These are phyloP conservation scores for Sesia bembeciformis DNA, from an alignment of 2,888 invertebrate species.

Conservation along the genomic window DNA sequence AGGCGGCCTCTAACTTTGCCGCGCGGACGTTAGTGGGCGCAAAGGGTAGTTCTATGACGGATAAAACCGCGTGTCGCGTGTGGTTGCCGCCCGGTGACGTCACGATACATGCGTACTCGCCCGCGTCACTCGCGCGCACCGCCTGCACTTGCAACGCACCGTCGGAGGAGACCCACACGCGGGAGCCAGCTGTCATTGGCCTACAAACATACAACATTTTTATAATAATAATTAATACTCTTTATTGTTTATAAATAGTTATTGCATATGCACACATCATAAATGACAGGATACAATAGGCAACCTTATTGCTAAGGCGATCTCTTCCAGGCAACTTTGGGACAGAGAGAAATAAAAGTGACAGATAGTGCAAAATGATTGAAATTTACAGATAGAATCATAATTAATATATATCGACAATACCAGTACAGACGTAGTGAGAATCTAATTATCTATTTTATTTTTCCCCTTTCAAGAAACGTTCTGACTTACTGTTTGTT, in stretches of 20 bases:
- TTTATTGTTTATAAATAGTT: too few relatives aligned
- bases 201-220: conserved; percentile 21
- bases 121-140: conserved; percentile 93
- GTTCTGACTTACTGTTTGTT: conserved; percentile 81
- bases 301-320: too few relatives aligned
- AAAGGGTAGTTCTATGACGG: conserved; percentile 94
- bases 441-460: too few relatives aligned
- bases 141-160: conserved; percentile 92
- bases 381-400: too few relatives aligned
- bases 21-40: conserved; percentile 93
- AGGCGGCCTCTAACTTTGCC: conserved; percentile 76
- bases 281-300: too few relatives aligned
- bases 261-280: too few relatives aligned
- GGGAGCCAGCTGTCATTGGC: conserved; percentile 75
- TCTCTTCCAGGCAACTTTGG: too few relatives aligned
- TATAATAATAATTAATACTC: not conserved
- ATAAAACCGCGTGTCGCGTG: conserved; percentile 85
- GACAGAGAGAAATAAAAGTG: too few relatives aligned
- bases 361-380: too few relatives aligned
- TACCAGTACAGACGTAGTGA: too few relatives aligned
- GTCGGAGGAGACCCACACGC: conserved; percentile 84
- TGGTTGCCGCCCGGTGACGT: conserved; percentile 95
- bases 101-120: conserved; percentile 93
- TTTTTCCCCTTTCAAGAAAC: too few relatives aligned
- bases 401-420: too few relatives aligned